A percentile compares a stretch with the other conserved stretches of the same genome.
Evolutionary conservation across 1,140 invertebrate genomes (phyloP).

Genomic region (Drosophila pseudoananassae): DNA sequence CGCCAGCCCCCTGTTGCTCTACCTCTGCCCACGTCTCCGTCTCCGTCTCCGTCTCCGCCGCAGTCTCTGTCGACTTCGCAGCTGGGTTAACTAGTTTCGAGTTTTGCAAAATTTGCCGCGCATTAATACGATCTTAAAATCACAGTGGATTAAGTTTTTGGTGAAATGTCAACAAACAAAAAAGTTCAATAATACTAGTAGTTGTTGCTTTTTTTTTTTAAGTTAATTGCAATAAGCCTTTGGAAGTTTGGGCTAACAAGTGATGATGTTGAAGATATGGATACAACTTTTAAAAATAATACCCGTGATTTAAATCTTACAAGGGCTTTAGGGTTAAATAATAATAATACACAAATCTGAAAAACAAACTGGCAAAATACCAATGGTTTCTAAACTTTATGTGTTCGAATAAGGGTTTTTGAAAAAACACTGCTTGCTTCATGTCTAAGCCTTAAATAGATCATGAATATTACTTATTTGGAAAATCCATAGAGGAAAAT

Average conservation of each 20-base stretch:
- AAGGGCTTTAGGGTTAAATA: no score
- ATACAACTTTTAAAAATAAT: no score
- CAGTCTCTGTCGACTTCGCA: conserved; percentile 13
- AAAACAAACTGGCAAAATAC: no score
- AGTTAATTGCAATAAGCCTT: no score
- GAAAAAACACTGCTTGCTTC: not conserved
- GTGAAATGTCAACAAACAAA: not conserved
- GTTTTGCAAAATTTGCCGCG: conserved; percentile 42
- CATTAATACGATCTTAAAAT: conserved; percentile 34
- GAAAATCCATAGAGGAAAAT: no score
- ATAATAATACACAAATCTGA: no score
- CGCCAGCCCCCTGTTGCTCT: not conserved
- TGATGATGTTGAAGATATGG: no score
- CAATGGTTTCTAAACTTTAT: no score
- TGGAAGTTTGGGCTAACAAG: no score
- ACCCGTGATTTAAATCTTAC: no score
- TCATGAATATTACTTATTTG: no score
- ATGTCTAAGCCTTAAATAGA: not conserved
- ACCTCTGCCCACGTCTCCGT: not conserved
- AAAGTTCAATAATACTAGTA: not conserved
- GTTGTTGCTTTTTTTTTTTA: no score
- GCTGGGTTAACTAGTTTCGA: conserved; percentile 53
- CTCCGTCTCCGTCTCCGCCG: not conserved
- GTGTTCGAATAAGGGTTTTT: not conserved
- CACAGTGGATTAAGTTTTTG: conserved; percentile 21